phyloP scores from a whole-genome alignment of 2,113 vertebrate species.

The Oncorhynchus masou region DNA sequence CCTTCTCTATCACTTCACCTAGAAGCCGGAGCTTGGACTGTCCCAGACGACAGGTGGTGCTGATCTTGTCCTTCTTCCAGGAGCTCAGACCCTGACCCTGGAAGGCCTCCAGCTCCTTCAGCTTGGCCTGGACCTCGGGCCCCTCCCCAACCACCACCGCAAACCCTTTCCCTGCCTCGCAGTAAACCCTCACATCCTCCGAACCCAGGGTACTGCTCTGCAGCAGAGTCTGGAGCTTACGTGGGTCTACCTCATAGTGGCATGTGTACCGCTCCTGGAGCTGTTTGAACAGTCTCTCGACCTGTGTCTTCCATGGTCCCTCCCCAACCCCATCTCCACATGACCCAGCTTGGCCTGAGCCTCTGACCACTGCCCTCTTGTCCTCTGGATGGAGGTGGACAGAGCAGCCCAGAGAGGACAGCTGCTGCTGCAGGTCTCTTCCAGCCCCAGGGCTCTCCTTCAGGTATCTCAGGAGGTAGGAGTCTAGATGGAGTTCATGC shows the following conservation, averaged over 20 bases:
- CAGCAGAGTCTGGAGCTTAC: background rate
- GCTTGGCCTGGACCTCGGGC: background rate
- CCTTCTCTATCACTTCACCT: slow-evolving; percentile 31
- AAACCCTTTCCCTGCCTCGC: slow-evolving; percentile 7
- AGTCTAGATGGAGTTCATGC: slow-evolving; percentile 3
- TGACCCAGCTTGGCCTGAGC: background rate
- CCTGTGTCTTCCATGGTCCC: no score
- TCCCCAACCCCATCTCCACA: background rate
- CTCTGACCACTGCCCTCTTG: background rate
- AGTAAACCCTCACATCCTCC: slow-evolving; percentile 1
- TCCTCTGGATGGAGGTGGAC: background rate
- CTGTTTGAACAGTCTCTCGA: background rate
- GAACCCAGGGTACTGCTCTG: background rate
- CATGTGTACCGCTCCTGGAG: background rate
- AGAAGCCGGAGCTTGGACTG: slow-evolving; percentile 55
- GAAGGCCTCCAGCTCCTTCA: background rate
- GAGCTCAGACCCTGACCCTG: no score
- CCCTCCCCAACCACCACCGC: slow-evolving; percentile 3
- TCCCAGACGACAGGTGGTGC: slow-evolving; percentile 27
- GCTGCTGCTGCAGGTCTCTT: background rate
- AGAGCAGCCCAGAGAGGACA: background rate
- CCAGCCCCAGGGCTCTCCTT: background rate
- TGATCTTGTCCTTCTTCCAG: background rate
- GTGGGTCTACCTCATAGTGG: slow-evolving; percentile 16
- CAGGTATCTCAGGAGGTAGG: slow-evolving; percentile 1